A percentile compares a stretch with the other conserved stretches of the same genome.
phyloP scores from a whole-genome alignment of 2,888 invertebrate species.

The Hypolimnas misippus region DNA sequence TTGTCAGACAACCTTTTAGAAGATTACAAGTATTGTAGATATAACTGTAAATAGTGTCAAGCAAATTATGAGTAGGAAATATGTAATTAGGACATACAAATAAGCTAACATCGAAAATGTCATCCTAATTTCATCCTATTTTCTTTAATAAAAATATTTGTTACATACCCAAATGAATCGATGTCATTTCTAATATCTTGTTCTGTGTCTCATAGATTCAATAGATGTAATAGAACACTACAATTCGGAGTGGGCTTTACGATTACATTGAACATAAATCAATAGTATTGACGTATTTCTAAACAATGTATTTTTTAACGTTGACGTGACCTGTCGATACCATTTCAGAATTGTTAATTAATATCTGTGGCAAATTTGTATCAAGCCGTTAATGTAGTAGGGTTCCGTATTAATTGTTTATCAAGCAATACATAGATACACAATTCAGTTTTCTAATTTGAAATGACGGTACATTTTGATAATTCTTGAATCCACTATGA shows the following conservation, averaged over 20 bases:
- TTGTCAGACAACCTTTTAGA: too few species aligned
- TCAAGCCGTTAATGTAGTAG: background rate
- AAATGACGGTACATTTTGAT: too few species aligned
- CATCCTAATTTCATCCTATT: too few species aligned
- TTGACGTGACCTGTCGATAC: conserved; percentile 21
- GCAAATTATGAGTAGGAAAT: too few species aligned
- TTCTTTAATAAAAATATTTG: too few species aligned
- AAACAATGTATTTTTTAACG: conserved; percentile 33
- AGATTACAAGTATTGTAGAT: too few species aligned
- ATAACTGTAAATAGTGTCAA: too few species aligned
- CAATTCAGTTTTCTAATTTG: too few species aligned
- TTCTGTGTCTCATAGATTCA: conserved; percentile 4
- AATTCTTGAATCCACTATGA: too few species aligned
- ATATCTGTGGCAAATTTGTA: background rate
- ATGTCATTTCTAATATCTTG: conserved; percentile 3
- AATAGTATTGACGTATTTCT: conserved; percentile 25
- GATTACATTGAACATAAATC: conserved; percentile 30
- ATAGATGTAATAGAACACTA: conserved; percentile 11
- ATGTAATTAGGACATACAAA: too few species aligned
- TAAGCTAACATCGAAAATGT: too few species aligned
- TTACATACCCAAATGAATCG: background rate
- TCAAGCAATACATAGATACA: too few species aligned
- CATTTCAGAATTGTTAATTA: conserved; percentile 11
- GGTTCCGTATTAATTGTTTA: background rate
- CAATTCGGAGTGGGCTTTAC: conserved; percentile 26